Conservation (phyloP, 2,797 vertebrate genomes). For the Hozukius guyotensis region DNA sequence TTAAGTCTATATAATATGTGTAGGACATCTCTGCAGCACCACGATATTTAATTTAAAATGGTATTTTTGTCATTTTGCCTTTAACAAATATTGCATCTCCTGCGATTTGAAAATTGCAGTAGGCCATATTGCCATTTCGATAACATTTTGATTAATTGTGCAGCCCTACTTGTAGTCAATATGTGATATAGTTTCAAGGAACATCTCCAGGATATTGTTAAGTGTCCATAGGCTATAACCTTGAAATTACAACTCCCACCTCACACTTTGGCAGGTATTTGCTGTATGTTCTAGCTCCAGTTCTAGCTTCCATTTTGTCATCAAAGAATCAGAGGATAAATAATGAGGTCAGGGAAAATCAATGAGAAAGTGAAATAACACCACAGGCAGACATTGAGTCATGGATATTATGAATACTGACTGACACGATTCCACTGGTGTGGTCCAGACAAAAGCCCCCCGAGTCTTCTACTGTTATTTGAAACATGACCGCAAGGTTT, state of each 20-base stretch:
- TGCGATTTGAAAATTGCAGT: no score
- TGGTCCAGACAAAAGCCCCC: conserved; percentile 26
- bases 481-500: conserved; percentile 18
- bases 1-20: no score
- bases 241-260: background rate
- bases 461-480: background rate
- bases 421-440: background rate
- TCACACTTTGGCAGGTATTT: background rate
- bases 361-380: conserved; percentile 5
- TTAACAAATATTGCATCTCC: no score
- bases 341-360: background rate
- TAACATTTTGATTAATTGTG: no score
- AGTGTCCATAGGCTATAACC: background rate
- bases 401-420: background rate
- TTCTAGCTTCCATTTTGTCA: conserved; percentile 11
- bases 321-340: background rate
- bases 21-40: no score
- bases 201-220: background rate
- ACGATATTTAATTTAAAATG: no score
- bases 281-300: background rate
- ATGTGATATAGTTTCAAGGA: background rate
- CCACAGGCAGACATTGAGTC: conserved; percentile 36
- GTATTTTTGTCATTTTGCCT: no score
- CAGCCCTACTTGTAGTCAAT: background rate
- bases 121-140: no score